phyloP scores from a whole-genome alignment of 1,140 invertebrate genomes.

The Dendrolimus punctatus region DNA sequence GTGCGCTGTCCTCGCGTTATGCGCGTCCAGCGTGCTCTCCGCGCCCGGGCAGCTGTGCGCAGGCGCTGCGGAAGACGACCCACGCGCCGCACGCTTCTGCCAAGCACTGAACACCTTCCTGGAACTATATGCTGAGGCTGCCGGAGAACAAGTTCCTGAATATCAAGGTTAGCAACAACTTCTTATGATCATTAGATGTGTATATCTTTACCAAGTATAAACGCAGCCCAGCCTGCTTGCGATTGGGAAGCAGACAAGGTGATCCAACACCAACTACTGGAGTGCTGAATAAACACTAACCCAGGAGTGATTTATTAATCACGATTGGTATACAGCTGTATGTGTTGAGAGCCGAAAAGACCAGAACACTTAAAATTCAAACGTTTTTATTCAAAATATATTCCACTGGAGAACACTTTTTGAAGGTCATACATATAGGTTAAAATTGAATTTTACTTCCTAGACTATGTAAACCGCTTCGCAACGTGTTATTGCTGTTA shows the following conservation, averaged over 20 bases:
- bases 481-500: too few species aligned
- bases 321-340: too few species aligned
- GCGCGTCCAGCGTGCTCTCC: conserved; percentile 19
- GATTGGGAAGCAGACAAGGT: background rate
- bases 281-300: too few species aligned
- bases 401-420: too few species aligned
- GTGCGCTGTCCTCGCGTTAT: conserved; percentile 33
- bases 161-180: conserved; percentile 43
- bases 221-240: background rate
- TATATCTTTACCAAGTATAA: background rate
- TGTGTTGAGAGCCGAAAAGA: too few species aligned
- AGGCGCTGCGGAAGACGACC: conserved; percentile 57
- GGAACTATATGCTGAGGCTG: conserved; percentile 63
- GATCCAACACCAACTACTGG: too few species aligned
- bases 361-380: too few species aligned
- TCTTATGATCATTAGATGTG: background rate
- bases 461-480: too few species aligned
- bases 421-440: too few species aligned
- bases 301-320: too few species aligned
- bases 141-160: conserved; percentile 57
- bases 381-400: too few species aligned
- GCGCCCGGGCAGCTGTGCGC: conserved; percentile 60
- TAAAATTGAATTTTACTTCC: too few species aligned
- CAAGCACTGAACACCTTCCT: conserved; percentile 68
- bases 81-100: conserved; percentile 62